Percentiles rank a stretch among this genome's conserved stretches.
phyloP scores from a whole-genome alignment of 2,888 invertebrate genomes.

The Caenorhabditis plicata region DNA sequence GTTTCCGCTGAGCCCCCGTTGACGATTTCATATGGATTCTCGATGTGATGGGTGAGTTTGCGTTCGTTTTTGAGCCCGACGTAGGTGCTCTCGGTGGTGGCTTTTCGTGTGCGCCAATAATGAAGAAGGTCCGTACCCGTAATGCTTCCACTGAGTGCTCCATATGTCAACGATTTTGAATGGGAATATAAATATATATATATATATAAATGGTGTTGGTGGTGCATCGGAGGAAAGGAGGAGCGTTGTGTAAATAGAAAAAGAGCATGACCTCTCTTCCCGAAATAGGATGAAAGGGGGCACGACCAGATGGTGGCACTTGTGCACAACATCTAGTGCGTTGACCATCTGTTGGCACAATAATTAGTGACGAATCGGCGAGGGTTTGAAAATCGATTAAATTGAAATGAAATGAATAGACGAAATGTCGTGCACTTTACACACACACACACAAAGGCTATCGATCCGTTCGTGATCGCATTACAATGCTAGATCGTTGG shows the following conservation, averaged over 20 bases:
- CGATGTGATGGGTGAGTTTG: slow-evolving; percentile 4
- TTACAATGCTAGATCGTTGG: no score
- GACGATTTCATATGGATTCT: neutral
- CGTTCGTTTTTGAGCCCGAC: slow-evolving; percentile 10
- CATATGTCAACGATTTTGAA: neutral
- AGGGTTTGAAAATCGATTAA: no score
- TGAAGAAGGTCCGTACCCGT: slow-evolving; percentile 22
- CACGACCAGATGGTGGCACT: neutral
- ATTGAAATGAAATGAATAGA: no score
- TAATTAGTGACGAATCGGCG: no score
- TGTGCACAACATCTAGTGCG: no score
- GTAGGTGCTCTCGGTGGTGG: slow-evolving; percentile 17
- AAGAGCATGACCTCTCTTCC: slow-evolving; percentile 7
- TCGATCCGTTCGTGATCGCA: no score
- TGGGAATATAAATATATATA: no score
- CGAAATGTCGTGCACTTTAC: no score
- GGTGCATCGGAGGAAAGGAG: no score
- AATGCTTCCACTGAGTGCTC: slow-evolving; percentile 27
- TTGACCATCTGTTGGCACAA: no score
- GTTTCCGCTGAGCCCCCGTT: slow-evolving; percentile 31
- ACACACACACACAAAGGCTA: no score
- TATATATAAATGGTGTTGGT: no score
- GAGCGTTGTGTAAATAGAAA: neutral
- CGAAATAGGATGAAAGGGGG: neutral
- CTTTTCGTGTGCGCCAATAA: slow-evolving; percentile 16